A percentile compares a stretch with the other conserved stretches of the same genome.
phyloP scores from a whole-genome alignment of 2,888 invertebrate species.

The Amitus sp. region DNA sequence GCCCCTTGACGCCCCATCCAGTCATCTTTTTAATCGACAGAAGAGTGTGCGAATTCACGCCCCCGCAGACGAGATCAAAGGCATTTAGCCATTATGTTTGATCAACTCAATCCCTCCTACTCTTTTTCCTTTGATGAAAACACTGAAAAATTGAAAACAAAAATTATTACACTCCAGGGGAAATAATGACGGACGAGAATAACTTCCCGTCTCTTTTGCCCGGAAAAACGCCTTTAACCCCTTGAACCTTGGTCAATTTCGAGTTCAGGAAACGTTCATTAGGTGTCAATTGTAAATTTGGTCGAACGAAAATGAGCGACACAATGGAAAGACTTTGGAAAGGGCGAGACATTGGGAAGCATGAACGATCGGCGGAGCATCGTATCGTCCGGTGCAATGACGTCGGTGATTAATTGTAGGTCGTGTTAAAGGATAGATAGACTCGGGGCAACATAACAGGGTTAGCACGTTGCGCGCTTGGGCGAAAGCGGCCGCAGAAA shows the following conservation, averaged over 20 bases:
- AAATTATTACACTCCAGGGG: too few species aligned
- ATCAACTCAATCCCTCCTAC: slow-evolving; percentile 17
- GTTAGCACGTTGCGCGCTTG: slow-evolving; percentile 33
- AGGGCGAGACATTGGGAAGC: slow-evolving; percentile 13
- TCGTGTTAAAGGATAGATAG: slow-evolving; percentile 49
- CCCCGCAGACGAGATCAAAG: slow-evolving; percentile 25
- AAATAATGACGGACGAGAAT: too few species aligned
- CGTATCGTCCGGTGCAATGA: slow-evolving; percentile 25
- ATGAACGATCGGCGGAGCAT: slow-evolving; percentile 31
- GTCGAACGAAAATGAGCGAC: neutral
- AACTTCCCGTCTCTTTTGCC: slow-evolving; percentile 1
- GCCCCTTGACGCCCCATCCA: slow-evolving; percentile 27
- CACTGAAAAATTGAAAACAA: too few species aligned
- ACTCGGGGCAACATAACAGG: slow-evolving; percentile 45
- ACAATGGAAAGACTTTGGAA: slow-evolving; percentile 9
- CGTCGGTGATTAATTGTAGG: slow-evolving; percentile 50
- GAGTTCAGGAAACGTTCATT: neutral
- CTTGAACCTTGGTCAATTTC: neutral
- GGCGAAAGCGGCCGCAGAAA: slow-evolving; percentile 44
- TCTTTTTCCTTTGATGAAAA: too few species aligned
- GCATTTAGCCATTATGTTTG: slow-evolving; percentile 6
- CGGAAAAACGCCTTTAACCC: neutral
- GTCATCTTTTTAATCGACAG: slow-evolving; percentile 42
- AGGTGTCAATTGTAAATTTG: neutral
- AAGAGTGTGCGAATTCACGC: slow-evolving; percentile 28